A percentile compares a stretch with the other conserved stretches of the same genome.
These are phyloP conservation scores for Anarrhichthys ocellatus DNA, from an alignment of 2,113 vertebrate genomes.

Conservation along the genomic window DNA sequence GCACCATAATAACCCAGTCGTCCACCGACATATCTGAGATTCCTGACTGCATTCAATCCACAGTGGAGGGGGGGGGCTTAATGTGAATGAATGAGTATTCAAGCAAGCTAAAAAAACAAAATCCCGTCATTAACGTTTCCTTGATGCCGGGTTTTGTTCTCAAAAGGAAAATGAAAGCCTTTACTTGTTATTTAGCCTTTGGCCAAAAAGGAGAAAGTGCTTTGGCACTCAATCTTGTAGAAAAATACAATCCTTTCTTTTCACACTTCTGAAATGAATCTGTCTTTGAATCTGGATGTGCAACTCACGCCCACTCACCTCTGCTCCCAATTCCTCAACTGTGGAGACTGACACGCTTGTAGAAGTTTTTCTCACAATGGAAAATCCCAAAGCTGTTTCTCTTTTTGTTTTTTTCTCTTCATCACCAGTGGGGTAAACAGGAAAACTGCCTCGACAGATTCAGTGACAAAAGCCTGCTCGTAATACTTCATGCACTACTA, in stretches of 20 bases:
- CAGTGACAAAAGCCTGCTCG: background rate
- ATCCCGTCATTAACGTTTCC: background rate
- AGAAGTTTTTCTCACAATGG: slow-evolving; percentile 25
- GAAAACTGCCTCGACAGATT: background rate
- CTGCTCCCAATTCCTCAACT: slow-evolving; percentile 3
- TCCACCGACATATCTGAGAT: slow-evolving; percentile 58
- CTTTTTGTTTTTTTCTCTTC: background rate
- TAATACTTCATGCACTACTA: background rate
- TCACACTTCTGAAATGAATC: background rate
- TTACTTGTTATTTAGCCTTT: background rate
- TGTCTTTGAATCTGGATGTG: background rate
- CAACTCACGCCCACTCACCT: background rate
- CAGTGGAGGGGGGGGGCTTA: background rate
- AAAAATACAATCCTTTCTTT: background rate
- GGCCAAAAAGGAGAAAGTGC: background rate
- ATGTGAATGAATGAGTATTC: slow-evolving; percentile 27
- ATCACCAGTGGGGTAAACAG: slow-evolving; percentile 13
- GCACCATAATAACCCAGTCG: slow-evolving; percentile 7
- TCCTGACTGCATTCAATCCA: slow-evolving; percentile 46
- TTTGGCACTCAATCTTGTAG: background rate
- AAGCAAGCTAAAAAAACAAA: background rate
- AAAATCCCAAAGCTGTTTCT: slow-evolving; percentile 35
- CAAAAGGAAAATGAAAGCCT: background rate
- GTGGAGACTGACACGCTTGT: background rate
- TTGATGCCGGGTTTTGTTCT: background rate